Conservation (phyloP, 2,888 invertebrate genomes). For the Geophilus truncorum region DNA sequence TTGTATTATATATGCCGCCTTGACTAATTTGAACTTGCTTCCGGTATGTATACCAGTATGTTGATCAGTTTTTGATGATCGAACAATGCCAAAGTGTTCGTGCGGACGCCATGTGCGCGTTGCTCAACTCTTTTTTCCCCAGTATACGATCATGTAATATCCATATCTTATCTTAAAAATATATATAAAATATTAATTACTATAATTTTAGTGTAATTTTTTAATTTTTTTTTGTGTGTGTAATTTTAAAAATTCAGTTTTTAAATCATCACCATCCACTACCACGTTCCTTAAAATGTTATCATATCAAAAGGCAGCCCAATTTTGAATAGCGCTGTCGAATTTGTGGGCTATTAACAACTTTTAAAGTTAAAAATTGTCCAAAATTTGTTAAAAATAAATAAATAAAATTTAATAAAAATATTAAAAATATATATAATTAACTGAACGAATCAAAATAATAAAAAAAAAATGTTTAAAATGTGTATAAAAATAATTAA, state of each 20-base stretch:
- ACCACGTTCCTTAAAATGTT: constrained; percentile 5
- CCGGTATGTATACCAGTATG: constrained; percentile 14
- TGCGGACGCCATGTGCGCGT: constrained; percentile 18
- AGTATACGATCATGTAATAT: constrained; percentile 21
- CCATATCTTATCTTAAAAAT: background rate
- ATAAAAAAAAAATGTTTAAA: constrained; percentile 4
- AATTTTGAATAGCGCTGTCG: constrained; percentile 16
- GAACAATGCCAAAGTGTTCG: constrained; percentile 27
- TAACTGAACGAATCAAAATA: background rate
- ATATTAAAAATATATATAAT: background rate
- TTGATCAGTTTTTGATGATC: constrained; percentile 20
- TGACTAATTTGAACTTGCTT: constrained; percentile 25
- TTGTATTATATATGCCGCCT: constrained; percentile 14
- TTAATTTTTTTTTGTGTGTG: background rate
- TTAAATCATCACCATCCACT: background rate
- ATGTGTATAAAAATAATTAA: background rate
- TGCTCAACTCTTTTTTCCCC: constrained; percentile 22
- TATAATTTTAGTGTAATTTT: background rate
- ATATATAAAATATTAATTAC: constrained; percentile 11
- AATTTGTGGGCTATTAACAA: background rate
- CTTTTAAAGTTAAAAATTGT: background rate
- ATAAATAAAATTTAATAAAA: background rate
- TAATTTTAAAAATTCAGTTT: background rate
- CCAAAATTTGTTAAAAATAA: background rate
- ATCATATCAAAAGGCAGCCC: constrained; percentile 22